A percentile compares a stretch with the other conserved stretches of the same genome.
Conservation (phyloP, 1,140 invertebrate genomes). For the Macrocentrus cingulum region DNA sequence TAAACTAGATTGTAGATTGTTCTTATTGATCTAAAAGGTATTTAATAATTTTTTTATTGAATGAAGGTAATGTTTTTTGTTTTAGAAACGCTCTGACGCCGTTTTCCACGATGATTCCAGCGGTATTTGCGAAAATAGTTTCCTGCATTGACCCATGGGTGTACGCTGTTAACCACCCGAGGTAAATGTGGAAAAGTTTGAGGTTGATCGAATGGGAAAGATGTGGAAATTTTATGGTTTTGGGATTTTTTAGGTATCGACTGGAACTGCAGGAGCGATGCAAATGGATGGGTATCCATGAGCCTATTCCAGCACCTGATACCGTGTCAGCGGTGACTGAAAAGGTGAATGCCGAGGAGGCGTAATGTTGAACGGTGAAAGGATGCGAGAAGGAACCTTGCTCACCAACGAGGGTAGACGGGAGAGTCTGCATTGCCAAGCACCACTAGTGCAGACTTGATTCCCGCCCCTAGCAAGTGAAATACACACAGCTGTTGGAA, state of each 20-base stretch:
- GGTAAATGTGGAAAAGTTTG: constrained; percentile 53
- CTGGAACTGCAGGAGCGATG: constrained; percentile 69
- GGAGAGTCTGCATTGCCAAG: constrained; percentile 31
- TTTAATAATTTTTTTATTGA: too few species aligned
- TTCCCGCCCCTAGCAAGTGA: too few species aligned
- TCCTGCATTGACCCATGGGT: constrained; percentile 80
- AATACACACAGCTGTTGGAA: too few species aligned
- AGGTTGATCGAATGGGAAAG: too few species aligned
- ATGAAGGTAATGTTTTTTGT: background rate
- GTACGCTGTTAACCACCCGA: constrained; percentile 77
- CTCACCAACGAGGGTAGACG: background rate
- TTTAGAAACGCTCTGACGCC: constrained; percentile 66
- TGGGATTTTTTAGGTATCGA: constrained; percentile 55
- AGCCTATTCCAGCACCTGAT: constrained; percentile 44
- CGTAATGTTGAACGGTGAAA: constrained; percentile 33
- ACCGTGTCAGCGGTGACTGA: constrained; percentile 47
- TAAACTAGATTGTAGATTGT: too few species aligned
- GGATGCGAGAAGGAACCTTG: background rate
- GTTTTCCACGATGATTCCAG: constrained; percentile 72
- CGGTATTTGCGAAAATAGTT: constrained; percentile 70
- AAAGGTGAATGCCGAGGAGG: constrained; percentile 47
- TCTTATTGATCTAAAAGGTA: too few species aligned
- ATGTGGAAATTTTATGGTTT: too few species aligned
- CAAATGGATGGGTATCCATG: constrained; percentile 72
- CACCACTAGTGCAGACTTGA: constrained; percentile 37